Evolutionary conservation across 2,888 invertebrate species (phyloP), one percentile per base, ranked within the genome.

Genomic region (Ypsolopha scabrella): DNA sequence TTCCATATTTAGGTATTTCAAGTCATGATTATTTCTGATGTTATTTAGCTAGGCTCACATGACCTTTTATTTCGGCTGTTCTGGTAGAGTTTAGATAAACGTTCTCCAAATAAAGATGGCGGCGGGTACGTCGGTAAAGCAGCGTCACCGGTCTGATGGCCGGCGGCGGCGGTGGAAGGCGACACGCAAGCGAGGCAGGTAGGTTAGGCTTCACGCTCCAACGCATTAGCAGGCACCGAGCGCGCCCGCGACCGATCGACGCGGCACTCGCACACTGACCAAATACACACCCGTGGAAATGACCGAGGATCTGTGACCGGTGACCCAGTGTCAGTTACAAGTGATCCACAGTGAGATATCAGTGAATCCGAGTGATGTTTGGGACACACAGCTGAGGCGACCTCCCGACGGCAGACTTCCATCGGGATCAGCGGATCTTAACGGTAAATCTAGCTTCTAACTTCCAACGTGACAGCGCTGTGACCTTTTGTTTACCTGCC

Each of bases 151-250:
- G 75, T 13, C 13, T 60, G 68, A 58, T 63, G 59, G 65, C 67
- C 74, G 81, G 47, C 47, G 50, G 47, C 43, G 48, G 41, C 36
- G 34, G 49, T 43, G 51, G 24, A 24, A 24, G 24, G 47, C 44
- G 55, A 86, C 86, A 86, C 85, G 86, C 85, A 80, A 80, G 77
- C 82, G 80, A 75, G 69, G 69, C 83, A 85, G 86, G 83, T 85
- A 85, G 83, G 86, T 83, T 83, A 85, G 75, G 71, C 72, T 82
- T 81, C 72, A 85, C 81, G 86, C 72, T 83, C 81, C 69, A 77
- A 68, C 80, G 83, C 83, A 82, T 77, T 83, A 80, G 81, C 69
- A 75, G 72, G 73, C 75, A 70, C 77, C 75, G 70, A 75, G 81
- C 73, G 75, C 75, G 74, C 72, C 48, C 50, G 48, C 39, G 50